A percentile compares a stretch with the other conserved stretches of the same genome.
phyloP scores from a whole-genome alignment of 2,888 invertebrate genomes.

The Cepaea hortensis region DNA sequence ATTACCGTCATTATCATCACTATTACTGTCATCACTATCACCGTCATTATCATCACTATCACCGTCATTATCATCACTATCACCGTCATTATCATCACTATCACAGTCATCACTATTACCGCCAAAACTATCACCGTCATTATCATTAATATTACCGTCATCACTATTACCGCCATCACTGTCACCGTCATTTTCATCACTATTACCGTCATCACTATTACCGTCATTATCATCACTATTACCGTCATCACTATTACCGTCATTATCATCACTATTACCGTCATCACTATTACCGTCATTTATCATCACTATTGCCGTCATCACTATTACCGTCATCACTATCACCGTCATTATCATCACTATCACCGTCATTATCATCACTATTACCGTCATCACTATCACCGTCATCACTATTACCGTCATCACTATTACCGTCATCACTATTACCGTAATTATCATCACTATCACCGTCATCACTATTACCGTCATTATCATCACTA shows the following conservation, averaged over 20 bases:
- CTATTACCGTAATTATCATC: not conserved
- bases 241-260: not conserved
- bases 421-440: not conserved
- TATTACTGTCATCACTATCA: too few species aligned
- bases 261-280: not conserved
- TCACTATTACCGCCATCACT: not conserved
- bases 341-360: not conserved
- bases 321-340: not conserved
- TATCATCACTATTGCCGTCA: not conserved
- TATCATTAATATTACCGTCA: too few species aligned
- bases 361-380: not conserved
- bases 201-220: too few species aligned
- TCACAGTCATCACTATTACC: too few species aligned
- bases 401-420: not conserved
- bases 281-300: not conserved
- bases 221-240: too few species aligned
- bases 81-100: not conserved
- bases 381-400: not conserved
- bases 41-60: too few species aligned
- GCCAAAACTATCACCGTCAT: too few species aligned
- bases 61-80: not conserved
- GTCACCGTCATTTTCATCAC: not conserved
- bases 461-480: not conserved
- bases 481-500: not conserved
- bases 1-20: not conserved